phyloP scores from a whole-genome alignment of 2,888 invertebrate species.

The Cactoblastis cactorum region DNA sequence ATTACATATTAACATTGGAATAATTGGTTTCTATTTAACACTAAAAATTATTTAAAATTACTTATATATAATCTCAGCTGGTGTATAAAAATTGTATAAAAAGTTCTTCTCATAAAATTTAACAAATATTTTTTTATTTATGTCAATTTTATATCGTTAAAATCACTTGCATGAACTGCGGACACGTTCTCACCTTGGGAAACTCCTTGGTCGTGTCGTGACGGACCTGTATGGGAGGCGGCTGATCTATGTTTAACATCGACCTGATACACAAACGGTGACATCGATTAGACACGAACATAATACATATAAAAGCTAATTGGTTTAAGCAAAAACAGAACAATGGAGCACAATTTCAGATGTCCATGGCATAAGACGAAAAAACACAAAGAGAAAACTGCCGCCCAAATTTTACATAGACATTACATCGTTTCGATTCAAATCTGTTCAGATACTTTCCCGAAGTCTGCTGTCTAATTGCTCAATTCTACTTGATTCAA shows the following conservation, averaged over 20 bases:
- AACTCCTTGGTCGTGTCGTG: slow-evolving; percentile 54
- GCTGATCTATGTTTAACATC: slow-evolving; percentile 74
- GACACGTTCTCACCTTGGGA: slow-evolving; percentile 47
- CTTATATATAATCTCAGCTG: too few species aligned
- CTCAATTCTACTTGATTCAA: slow-evolving; percentile 11
- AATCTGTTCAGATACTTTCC: slow-evolving; percentile 11
- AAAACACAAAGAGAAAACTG: slow-evolving; percentile 8
- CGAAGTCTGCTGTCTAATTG: slow-evolving; percentile 10
- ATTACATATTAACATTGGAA: too few species aligned
- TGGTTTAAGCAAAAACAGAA: slow-evolving; percentile 11
- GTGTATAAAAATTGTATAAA: too few species aligned
- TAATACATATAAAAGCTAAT: slow-evolving; percentile 13
- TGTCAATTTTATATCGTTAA: not conserved
- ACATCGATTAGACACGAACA: slow-evolving; percentile 14
- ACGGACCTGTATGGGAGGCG: slow-evolving; percentile 52
- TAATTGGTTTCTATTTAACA: too few species aligned
- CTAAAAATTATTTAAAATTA: too few species aligned
- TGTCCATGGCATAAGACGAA: slow-evolving; percentile 4
- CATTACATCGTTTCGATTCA: slow-evolving; percentile 6
- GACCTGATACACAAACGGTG: slow-evolving; percentile 41
- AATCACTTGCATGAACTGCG: slow-evolving; percentile 13
- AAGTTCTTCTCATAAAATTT: not conserved
- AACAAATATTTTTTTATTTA: not conserved
- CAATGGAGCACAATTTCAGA: slow-evolving; percentile 10
- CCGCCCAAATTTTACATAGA: slow-evolving; percentile 8